A percentile compares a stretch with the other conserved stretches of the same genome.
phyloP scores from a whole-genome alignment of 2,797 vertebrate genomes.

The Gymnodraco acuticeps region DNA sequence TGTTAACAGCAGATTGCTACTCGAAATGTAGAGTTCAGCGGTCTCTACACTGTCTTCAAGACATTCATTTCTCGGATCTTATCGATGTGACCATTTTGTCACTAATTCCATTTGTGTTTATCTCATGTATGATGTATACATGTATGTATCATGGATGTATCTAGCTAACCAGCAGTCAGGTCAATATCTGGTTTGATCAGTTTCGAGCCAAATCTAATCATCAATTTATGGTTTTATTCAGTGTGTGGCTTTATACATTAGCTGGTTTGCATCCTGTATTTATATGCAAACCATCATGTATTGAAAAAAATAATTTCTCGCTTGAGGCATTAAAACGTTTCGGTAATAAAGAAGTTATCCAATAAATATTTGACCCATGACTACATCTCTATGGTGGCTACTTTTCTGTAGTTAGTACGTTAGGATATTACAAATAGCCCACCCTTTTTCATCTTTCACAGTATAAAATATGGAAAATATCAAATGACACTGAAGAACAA shows the following conservation, averaged over 20 bases:
- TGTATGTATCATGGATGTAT: neutral
- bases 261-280: slow-evolving; percentile 5
- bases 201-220: neutral
- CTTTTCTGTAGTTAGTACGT: neutral
- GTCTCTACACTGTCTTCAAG: slow-evolving; percentile 40
- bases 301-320: slow-evolving; percentile 3
- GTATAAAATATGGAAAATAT: slow-evolving; percentile 30
- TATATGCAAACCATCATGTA: neutral
- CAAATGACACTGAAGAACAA: slow-evolving; percentile 37
- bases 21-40: slow-evolving; percentile 62
- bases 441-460: slow-evolving; percentile 15
- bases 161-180: neutral
- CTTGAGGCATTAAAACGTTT: slow-evolving; percentile 19
- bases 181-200: neutral
- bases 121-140: neutral
- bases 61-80: slow-evolving; percentile 25
- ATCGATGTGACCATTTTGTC: slow-evolving; percentile 23
- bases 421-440: slow-evolving; percentile 8
- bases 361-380: slow-evolving; percentile 15
- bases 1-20: slow-evolving; percentile 55
- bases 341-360: slow-evolving; percentile 28
- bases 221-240: neutral
- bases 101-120: slow-evolving; percentile 8
- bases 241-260: neutral
- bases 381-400: slow-evolving; percentile 16